These are phyloP conservation scores for Drosophila sproati DNA, from an alignment of 1,140 invertebrate species.

Conservation along the genomic window DNA sequence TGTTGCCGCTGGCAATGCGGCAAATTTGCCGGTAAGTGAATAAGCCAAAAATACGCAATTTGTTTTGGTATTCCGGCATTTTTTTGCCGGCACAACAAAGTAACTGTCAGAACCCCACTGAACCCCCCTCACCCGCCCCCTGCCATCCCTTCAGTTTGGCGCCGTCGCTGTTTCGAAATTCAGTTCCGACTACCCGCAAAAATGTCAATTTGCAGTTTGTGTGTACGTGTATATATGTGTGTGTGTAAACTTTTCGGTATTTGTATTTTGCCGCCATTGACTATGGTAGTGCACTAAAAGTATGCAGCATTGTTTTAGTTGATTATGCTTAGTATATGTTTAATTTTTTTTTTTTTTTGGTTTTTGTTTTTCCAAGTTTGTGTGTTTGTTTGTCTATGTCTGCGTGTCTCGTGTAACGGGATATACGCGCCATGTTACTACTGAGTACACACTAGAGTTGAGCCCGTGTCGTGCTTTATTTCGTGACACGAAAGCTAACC, in stretches of 20 bases:
- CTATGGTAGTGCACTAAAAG: slow-evolving; percentile 46
- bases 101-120: slow-evolving; percentile 19
- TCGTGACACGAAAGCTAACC: background rate
- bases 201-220: slow-evolving; percentile 22
- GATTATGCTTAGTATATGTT: slow-evolving; percentile 11
- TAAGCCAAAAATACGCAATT: slow-evolving; percentile 33
- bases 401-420: slow-evolving; percentile 24
- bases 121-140: background rate
- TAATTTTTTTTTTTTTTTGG: slow-evolving; percentile 8
- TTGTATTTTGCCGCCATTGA: slow-evolving; percentile 50
- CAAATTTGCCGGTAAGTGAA: slow-evolving; percentile 60
- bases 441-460: slow-evolving; percentile 13
- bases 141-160: slow-evolving; percentile 36
- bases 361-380: slow-evolving; percentile 17
- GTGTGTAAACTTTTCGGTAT: slow-evolving; percentile 26
- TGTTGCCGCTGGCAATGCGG: slow-evolving; percentile 18
- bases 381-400: background rate
- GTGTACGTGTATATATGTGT: background rate
- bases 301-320: slow-evolving; percentile 42
- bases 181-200: slow-evolving; percentile 31
- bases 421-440: slow-evolving; percentile 31
- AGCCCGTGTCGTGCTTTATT: background rate
- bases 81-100: slow-evolving; percentile 75
- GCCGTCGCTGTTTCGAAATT: slow-evolving; percentile 55
- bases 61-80: slow-evolving; percentile 48